Percentiles rank a stretch among this genome's conserved stretches.
Conservation (phyloP, 2,888 invertebrate species). For the Dromius quadrimaculatus region DNA sequence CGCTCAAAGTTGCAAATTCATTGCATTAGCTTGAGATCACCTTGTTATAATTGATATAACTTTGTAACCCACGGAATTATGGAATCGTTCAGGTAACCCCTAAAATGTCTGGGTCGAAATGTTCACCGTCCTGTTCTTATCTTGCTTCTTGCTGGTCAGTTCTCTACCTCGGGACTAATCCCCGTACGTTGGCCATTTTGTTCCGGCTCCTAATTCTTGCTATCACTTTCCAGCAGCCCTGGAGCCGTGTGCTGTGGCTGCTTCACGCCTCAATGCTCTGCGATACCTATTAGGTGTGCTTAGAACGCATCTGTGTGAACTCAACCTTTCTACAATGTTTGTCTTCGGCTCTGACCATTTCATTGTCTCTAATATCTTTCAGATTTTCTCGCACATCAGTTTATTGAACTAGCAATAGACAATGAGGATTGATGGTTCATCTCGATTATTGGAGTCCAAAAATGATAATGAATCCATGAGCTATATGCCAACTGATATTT, state of each 20-base stretch:
- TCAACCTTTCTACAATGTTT: slow-evolving; percentile 22
- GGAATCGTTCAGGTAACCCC: no score
- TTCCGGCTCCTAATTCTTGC: slow-evolving; percentile 66
- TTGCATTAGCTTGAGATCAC: slow-evolving; percentile 34
- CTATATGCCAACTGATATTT: no score
- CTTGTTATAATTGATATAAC: no score
- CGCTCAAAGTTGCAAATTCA: no score
- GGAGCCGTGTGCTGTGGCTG: slow-evolving; percentile 54
- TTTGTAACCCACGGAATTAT: no score
- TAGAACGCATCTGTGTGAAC: slow-evolving; percentile 28
- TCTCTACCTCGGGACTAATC: slow-evolving; percentile 62
- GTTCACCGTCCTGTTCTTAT: no score
- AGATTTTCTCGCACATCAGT: no score
- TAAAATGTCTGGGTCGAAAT: no score
- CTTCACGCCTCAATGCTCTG: slow-evolving; percentile 60
- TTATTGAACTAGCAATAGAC: no score
- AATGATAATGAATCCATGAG: no score
- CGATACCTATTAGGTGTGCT: slow-evolving; percentile 40
- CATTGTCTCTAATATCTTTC: slow-evolving; percentile 28
- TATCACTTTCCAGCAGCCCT: slow-evolving; percentile 65
- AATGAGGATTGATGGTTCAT: no score
- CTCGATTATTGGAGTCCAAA: no score
- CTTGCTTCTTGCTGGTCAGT: slow-evolving; percentile 56
- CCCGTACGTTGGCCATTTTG: slow-evolving; percentile 64
- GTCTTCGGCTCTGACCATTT: slow-evolving; percentile 2